phyloP scores from a whole-genome alignment of 2,888 invertebrate genomes.

The Frankliniella intonsa region DNA sequence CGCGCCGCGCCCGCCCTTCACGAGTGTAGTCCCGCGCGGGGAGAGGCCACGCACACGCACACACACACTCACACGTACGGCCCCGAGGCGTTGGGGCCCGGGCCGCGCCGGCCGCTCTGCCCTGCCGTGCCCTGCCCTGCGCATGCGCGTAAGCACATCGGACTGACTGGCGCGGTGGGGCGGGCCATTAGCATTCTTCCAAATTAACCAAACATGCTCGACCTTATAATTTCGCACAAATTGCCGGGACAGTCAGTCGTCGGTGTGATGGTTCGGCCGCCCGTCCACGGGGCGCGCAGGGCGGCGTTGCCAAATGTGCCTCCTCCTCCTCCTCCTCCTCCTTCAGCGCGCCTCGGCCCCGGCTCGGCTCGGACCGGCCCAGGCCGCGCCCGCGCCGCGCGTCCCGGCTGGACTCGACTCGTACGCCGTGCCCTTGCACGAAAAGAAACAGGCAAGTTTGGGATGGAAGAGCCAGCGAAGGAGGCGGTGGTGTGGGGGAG shows the following conservation, averaged over 20 bases:
- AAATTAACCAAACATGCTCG: slow-evolving; percentile 9
- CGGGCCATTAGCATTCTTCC: slow-evolving; percentile 8
- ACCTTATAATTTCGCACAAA: slow-evolving; percentile 18
- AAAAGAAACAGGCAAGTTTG: slow-evolving; percentile 20
- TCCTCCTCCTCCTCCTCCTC: slow-evolving; percentile 4
- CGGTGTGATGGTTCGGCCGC: not conserved
- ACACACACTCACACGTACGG: too few species aligned
- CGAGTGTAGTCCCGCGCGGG: too few species aligned
- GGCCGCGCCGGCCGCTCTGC: too few species aligned
- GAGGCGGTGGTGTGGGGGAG: not conserved
- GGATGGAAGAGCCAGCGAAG: not conserved
- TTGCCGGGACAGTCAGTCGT: slow-evolving; percentile 15
- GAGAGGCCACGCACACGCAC: too few species aligned
- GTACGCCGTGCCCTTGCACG: not conserved
- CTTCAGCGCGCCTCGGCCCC: not conserved
- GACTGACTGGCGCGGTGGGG: not conserved
- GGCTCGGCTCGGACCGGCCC: not conserved
- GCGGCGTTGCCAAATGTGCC: slow-evolving; percentile 20
- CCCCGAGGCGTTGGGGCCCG: too few species aligned
- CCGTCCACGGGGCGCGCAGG: not conserved
- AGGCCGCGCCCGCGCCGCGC: not conserved
- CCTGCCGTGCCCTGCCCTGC: too few species aligned
- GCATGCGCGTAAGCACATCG: not conserved
- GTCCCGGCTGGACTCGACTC: not conserved
- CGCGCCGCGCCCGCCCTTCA: too few species aligned